Evolutionary conservation across 2,888 invertebrate genomes (phyloP), one percentile per base, ranked within the genome.

Genomic region (Melieria crassipennis): DNA sequence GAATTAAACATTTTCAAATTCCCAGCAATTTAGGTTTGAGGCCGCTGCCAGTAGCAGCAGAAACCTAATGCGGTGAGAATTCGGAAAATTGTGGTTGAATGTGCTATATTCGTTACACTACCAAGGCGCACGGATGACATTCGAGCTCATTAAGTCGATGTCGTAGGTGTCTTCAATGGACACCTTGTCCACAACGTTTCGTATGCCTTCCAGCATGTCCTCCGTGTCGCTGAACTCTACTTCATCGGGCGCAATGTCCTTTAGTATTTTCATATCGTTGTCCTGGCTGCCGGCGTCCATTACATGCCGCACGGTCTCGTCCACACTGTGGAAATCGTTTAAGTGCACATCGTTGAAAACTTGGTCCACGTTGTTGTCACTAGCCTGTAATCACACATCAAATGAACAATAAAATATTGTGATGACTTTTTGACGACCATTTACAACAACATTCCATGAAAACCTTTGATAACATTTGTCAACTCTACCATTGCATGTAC

Each of bases 201-300:
- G 90, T 79, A 95, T 94, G 62, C 94, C 94, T 80, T 93, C 94
- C 91, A 95, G 92, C 85, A 95, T 89, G 85, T 95, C 95, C 84
- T 95, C 95, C 0, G 94, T 92, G 79, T 94, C 95, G 77, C 94
- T 94, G 84, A 95, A 95, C 84, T 95, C 95, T 87, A 89, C 84
- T 66, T 85, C 85, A 42, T 60, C 71, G 11, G 70, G 64, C 4
- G 73, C 70, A 30, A 30, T 30, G 2, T 30, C 30, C 42, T 73
- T 73, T 9, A 77, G 57, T 1, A 76, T 75, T 73, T 78, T 79
- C 16, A 78, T 76, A 62, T 77, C 76, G 9, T 71, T 65, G 7
- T 70, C 72, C 45, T 65, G 66, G 60, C 68, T 71, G n/a, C 63
- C 65, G 55, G 62, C 65, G 16, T 76, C 71, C 58, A 79, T 66